These are phyloP conservation scores for Oreotragus oreotragus DNA, from an alignment of 2,113 vertebrate species.

Conservation along the genomic window DNA sequence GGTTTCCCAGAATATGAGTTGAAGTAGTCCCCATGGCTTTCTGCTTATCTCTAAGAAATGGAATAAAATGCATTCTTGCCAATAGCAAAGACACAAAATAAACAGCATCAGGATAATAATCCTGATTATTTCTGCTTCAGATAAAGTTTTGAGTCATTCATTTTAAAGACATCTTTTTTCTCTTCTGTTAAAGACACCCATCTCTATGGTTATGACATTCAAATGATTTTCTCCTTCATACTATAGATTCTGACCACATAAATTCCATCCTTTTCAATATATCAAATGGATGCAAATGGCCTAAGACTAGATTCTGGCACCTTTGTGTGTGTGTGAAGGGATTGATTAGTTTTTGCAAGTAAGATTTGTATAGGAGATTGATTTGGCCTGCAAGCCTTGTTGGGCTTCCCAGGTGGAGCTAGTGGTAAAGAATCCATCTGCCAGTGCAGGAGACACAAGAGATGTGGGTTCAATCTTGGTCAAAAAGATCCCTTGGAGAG, in stretches of 20 bases:
- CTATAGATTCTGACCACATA: neutral
- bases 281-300: conserved; percentile 3
- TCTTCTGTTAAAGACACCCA: neutral
- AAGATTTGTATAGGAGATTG: neutral
- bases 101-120: conserved; percentile 17
- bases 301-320: neutral
- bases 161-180: conserved; percentile 14
- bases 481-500: neutral
- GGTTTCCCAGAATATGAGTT: conserved; percentile 51
- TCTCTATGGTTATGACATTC: neutral
- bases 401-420: neutral
- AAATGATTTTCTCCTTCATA: neutral
- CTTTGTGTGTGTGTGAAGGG: neutral
- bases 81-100: conserved; percentile 45
- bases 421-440: neutral
- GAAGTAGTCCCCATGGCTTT: conserved; percentile 55
- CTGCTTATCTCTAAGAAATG: conserved; percentile 57
- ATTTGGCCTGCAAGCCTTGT: neutral
- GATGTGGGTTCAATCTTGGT: neutral
- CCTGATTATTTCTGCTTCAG: conserved; percentile 35
- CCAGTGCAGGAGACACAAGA: neutral
- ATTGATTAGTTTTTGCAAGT: conserved; percentile 8
- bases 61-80: conserved; percentile 36
- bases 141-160: conserved; percentile 3
- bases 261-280: neutral